Evolutionary conservation across 2,113 vertebrate species (phyloP), one percentile per base, ranked within the genome.

Genomic region (Corvus hawaiiensis): DNA sequence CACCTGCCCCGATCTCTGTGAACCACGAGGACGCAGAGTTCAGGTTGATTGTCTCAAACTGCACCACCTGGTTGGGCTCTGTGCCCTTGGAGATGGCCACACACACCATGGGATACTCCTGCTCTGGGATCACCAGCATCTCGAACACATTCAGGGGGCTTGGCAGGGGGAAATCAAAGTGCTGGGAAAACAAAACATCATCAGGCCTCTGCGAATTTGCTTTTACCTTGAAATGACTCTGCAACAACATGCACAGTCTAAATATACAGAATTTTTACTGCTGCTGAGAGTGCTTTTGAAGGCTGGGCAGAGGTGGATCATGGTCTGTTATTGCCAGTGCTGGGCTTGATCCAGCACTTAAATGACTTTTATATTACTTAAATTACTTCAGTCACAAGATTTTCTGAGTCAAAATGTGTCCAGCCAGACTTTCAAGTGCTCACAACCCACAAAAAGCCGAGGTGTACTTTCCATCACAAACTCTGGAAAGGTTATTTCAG

Each of bases 21-120:
- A 99, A 99, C 99, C 99, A 99, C 4, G 99, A 99, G 32, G 99
- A 99, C 46, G 99, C 99, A 22, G 99, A 99, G 97, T 99, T 99
- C 93, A 99, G 98, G 98, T 99, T 99, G 98, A 99, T 99, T 97
- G 99, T 99, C 98, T 99, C 99, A 51, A 99, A 99, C 94, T 98
- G 99, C 95, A 99, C 99, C 10, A 99, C 98, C 95, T 99, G 99
- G 62, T 98, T 97, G 1, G 98, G 96, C 84, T 99, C 99, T 0
- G 90, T 77, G 56, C 99, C 99, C 93, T 98, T 98, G 91, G 99
- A 99, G 97, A 99, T 98, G 26, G 99, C 99, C 52, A 99, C 99
- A 16, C 99, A 99, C 87, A 99, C 98, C 98, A 99, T 98, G 13
- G 99, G 99, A 61, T 99, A 99, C 91, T 99, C 99, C 95, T 99